Evolutionary conservation across 2,797 vertebrate species (phyloP), one percentile per base, ranked within the genome.

Genomic region (Acipenser transmontanus): DNA sequence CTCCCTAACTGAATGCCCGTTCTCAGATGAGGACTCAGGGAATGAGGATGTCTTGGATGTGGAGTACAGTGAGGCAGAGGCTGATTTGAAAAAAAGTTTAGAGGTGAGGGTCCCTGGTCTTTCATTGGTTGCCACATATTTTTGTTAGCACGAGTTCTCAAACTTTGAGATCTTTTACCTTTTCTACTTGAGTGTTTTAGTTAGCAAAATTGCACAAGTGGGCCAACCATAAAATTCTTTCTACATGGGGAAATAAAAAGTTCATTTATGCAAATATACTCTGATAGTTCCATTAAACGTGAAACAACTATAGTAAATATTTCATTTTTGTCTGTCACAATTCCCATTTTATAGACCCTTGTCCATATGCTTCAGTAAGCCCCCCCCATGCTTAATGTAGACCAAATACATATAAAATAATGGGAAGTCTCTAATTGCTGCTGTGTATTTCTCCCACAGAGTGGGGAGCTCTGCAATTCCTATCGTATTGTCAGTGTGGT

Each of bases 401-500:
- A n/a, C n/a, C 11, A 48, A 10, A 20, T 62, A 52, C 47, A 5
- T 5, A 20, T 20, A 14, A 34, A 50, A 12, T 57, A 57, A n/a
- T 13, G 51, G 6, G 5, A 34, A 34, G 34, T 34, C 2, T 34
- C 20, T 34, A 34, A 34, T 34, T 34, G 34, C 34, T 34, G 34
- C 34, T 34, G 34, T 34, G 34, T 34, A 34, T 34, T 34, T 34
- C 34, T 34, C 34, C 56, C 63, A 34, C 78, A 99, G 97, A 92
- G 84, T 50, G 97, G 97, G 78, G 94, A 93, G 47, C 78, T 98
- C 76, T 84, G 88, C 66, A 97, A 99, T 78, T 99, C 97, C 0
- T 99, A 97, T 52, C 88, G 96, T 64, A 95, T 99, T 72, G 94
- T 98, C 86, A 99, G 97, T 81, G 95, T 98, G 0, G 97, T 99